Evolutionary conservation across 2,797 vertebrate genomes (phyloP).

Genomic region (Leucoraja ocellata): DNA sequence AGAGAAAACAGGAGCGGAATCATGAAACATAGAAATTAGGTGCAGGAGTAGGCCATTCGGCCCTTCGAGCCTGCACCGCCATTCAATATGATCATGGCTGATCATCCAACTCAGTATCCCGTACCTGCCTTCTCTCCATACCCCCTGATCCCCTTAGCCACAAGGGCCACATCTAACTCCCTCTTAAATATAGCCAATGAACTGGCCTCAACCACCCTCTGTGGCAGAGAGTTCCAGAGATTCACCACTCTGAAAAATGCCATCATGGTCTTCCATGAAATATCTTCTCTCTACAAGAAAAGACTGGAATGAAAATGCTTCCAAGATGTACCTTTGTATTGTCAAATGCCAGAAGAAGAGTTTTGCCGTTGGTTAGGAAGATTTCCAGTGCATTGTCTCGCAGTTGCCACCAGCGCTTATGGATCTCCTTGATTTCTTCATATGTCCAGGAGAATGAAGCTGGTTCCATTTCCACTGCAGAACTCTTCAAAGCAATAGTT

Average conservation of each 20-base stretch:
- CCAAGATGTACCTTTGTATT: constrained; percentile 74
- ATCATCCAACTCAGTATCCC: too few species aligned
- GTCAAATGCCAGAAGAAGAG: constrained; percentile 86
- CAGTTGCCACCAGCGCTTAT: constrained; percentile 97
- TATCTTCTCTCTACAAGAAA: not conserved
- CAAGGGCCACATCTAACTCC: too few species aligned
- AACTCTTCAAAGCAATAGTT: constrained; percentile 59
- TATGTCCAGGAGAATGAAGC: constrained; percentile 98
- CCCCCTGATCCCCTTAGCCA: too few species aligned
- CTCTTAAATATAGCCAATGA: too few species aligned
- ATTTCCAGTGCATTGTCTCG: constrained; percentile 94
- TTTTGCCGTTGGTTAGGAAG: constrained; percentile 92
- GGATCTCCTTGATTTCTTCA: constrained; percentile 97
- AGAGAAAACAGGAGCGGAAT: not conserved
- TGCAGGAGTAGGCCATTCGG: too few species aligned
- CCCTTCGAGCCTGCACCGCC: too few species aligned
- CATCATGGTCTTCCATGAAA: too few species aligned
- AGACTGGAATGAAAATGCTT: not conserved
- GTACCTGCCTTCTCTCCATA: too few species aligned
- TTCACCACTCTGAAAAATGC: not conserved
- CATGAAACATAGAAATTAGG: too few species aligned
- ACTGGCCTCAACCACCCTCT: too few species aligned
- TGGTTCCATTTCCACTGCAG: constrained; percentile 86
- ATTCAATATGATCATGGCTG: too few species aligned
- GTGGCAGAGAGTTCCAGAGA: too few species aligned